Base-by-base conservation (phyloP, 2,113 vertebrate genomes). In the Procapra przewalskii region DNA sequence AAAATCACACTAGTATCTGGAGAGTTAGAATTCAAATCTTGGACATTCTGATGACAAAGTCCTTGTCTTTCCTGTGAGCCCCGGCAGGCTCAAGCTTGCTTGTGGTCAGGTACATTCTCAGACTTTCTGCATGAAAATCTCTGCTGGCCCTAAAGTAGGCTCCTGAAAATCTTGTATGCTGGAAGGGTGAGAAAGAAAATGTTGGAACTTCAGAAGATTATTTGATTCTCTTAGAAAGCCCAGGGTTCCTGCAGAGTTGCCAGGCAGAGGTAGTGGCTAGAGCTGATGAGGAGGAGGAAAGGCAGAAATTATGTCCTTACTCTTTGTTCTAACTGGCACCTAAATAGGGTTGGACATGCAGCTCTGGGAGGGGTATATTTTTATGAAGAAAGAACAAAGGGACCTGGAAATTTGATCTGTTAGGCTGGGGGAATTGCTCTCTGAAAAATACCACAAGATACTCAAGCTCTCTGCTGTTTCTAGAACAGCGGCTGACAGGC, bases 351-450 rank as follows among this genome's bases (percentile, higher is more conserved):
- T 92, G 40, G 86, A 13, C 9, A 50, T 45, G 48, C 2, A 13
- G 43, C 5, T 79, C 84, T 83, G 29, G 40, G 77, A 97, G 88
- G 80, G 82, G 7, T 88, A 29, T 75, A 31, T 79, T 97, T 94
- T 96, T 92, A 92, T 93, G 13, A 6, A 40, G 4, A 29, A 80
- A 79, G 97, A 95, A 98, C 71, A 94, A 97, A 98, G 90, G 33
- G 88, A 82, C 5, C 89, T 81, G 15, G 50, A 71, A 93, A 57
- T 98, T 89, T 97, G 88, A 98, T 71, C 62, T 90, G 90, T 25
- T 60, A 90, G 52, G 23, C 11, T 95, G 88, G 54, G 79, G 33
- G 36, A 98, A 93, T 94, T 62, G 91, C 95, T 95, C 40, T 81
- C 7, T 87, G 33, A 90, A 97, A 97, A 97, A 79, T 94, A 91